A percentile compares a stretch with the other conserved stretches of the same genome.
Evolutionary conservation across 2,888 invertebrate species (phyloP).

Genomic region (Hanleya hanleyi): DNA sequence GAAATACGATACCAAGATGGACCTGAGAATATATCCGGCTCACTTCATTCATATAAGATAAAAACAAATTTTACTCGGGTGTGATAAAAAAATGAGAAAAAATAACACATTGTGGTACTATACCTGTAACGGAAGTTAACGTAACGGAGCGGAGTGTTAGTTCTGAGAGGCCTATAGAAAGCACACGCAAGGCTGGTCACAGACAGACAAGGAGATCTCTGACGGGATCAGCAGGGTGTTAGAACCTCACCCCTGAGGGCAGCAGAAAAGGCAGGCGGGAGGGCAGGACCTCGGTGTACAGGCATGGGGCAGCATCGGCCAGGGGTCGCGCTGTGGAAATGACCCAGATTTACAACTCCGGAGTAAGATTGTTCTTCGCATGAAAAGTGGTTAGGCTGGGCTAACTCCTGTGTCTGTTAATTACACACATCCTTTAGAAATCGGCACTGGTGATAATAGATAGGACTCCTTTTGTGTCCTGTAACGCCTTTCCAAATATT

Average conservation of each 20-base stretch:
- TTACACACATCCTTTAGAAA: slow-evolving; percentile 31
- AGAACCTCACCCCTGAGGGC: neutral
- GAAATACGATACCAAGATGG: no score
- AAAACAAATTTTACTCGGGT: no score
- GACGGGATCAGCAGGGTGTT: no score
- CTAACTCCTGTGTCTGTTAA: neutral
- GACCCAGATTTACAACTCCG: slow-evolving; percentile 11
- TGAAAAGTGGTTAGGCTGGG: slow-evolving; percentile 23
- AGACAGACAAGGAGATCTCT: no score
- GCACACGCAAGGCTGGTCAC: no score
- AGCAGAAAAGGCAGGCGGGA: neutral
- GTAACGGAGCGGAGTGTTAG: no score
- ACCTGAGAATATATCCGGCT: no score
- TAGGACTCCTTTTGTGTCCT: slow-evolving; percentile 27
- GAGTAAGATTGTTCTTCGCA: slow-evolving; percentile 16
- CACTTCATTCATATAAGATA: no score
- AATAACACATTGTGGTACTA: no score
- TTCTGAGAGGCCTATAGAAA: no score
- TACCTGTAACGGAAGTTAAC: no score
- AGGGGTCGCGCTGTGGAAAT: slow-evolving; percentile 7
- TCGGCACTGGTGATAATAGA: slow-evolving; percentile 32
- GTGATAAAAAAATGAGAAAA: no score
- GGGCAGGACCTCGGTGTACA: neutral
- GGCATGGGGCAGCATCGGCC: neutral
- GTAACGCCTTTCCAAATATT: slow-evolving; percentile 36